These are phyloP conservation scores for Papilio polyxenes DNA, from an alignment of 1,140 invertebrate species.

Conservation along the genomic window DNA sequence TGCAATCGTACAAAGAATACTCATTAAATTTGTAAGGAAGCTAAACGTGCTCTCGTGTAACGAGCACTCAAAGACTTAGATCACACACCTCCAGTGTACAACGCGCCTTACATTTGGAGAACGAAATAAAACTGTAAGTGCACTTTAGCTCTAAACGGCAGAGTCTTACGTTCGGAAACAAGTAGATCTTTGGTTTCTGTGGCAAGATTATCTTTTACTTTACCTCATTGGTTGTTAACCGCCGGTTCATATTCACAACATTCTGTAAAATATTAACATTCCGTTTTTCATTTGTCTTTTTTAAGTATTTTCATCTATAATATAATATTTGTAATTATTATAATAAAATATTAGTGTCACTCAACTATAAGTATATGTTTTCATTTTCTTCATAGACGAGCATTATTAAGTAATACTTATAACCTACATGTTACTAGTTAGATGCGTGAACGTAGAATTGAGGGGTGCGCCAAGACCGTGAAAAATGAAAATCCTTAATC, in stretches of 20 bases:
- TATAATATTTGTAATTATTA: no score
- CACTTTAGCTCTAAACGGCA: not conserved
- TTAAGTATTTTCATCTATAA: no score
- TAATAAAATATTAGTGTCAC: no score
- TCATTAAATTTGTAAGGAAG: conserved; percentile 38
- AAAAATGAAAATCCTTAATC: not conserved
- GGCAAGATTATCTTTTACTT: not conserved
- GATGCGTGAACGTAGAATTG: not conserved
- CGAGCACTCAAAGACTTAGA: conserved; percentile 31
- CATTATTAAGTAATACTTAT: not conserved
- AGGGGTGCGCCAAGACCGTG: not conserved
- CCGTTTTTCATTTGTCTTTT: no score
- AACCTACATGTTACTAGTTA: not conserved
- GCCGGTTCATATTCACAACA: no score
- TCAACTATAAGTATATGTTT: not conserved
- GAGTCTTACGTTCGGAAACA: not conserved
- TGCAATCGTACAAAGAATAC: conserved; percentile 14
- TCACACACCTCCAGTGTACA: conserved; percentile 24
- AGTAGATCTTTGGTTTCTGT: not conserved
- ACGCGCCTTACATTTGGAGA: conserved; percentile 4
- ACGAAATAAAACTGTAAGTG: conserved; percentile 26
- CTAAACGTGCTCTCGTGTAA: conserved; percentile 24
- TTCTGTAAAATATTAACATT: no score
- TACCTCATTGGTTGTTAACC: no score
- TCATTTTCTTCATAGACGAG: not conserved